A percentile compares a stretch with the other conserved stretches of the same genome.
phyloP scores from a whole-genome alignment of 2,797 vertebrate species.

The Clarias fuscus region DNA sequence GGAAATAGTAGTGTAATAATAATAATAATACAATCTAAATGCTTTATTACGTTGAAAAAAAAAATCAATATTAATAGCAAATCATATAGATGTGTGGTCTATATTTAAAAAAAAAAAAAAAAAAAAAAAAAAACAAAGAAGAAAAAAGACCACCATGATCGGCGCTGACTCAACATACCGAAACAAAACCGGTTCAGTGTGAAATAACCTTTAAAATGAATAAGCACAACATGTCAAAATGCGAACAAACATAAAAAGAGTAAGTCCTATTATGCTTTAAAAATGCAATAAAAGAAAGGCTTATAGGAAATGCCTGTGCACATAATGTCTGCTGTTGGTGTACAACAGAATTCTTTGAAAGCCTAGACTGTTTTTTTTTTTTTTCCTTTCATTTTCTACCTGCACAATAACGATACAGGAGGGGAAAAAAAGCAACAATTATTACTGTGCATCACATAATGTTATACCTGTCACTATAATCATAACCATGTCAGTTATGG shows the following conservation, averaged over 20 bases:
- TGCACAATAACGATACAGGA: neutral
- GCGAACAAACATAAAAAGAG: neutral
- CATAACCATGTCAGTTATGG: slow-evolving; percentile 7
- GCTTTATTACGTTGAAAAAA: neutral
- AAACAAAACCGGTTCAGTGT: neutral
- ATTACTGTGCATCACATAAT: neutral
- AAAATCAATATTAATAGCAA: no score
- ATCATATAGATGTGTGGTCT: neutral
- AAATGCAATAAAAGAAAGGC: neutral
- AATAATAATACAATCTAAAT: neutral
- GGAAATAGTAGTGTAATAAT: neutral
- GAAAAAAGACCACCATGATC: neutral
- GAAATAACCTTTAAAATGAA: neutral
- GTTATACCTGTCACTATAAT: slow-evolving; percentile 12
- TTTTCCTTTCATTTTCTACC: neutral
- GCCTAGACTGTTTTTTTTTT: neutral
- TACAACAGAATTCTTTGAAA: neutral
- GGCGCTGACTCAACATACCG: neutral
- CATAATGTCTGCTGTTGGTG: neutral
- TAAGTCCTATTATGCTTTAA: neutral
- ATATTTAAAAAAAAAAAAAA: neutral
- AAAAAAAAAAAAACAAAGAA: neutral
- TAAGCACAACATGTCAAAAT: neutral
- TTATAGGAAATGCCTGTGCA: neutral
- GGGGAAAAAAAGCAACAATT: neutral